Conservation (phyloP, 64 coral and sea anemone species). For the Montipora sp. region DNA sequence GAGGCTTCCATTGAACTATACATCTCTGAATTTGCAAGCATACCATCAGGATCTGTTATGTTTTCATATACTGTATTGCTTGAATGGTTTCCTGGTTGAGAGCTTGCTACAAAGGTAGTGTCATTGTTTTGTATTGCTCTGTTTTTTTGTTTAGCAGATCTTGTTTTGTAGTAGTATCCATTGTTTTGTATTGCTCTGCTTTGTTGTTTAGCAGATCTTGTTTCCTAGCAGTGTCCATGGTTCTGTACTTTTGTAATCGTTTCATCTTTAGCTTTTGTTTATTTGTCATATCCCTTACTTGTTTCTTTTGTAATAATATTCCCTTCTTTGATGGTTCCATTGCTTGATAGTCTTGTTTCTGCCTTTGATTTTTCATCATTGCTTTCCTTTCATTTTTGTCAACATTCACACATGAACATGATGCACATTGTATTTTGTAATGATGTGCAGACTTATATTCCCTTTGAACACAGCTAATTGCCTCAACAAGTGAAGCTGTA, state of each 20-base stretch:
- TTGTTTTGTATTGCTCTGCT: not conserved
- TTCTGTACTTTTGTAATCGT: not conserved
- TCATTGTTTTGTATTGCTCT: slow-evolving; percentile 2
- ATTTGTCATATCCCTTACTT: no score
- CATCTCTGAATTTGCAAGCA: slow-evolving; percentile 24
- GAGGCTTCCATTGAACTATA: slow-evolving; percentile 13
- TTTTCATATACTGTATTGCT: slow-evolving; percentile 2
- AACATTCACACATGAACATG: no score
- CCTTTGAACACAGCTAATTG: no score
- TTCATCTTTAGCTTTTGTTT: not conserved
- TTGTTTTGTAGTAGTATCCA: not conserved
- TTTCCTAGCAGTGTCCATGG: not conserved
- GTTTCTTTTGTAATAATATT: no score
- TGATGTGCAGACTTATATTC: no score
- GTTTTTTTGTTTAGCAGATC: not conserved
- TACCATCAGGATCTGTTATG: not conserved
- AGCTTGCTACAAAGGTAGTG: slow-evolving; percentile 8
- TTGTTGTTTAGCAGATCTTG: not conserved
- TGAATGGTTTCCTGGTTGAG: not conserved
- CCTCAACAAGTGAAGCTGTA: no score
- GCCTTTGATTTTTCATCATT: no score
- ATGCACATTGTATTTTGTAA: no score
- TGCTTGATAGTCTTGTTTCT: no score
- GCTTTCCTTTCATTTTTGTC: no score
- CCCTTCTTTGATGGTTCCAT: no score